Evolutionary conservation across 1,140 invertebrate species (phyloP), one percentile per base, ranked within the genome.

Genomic region (Orchesella cincta): DNA sequence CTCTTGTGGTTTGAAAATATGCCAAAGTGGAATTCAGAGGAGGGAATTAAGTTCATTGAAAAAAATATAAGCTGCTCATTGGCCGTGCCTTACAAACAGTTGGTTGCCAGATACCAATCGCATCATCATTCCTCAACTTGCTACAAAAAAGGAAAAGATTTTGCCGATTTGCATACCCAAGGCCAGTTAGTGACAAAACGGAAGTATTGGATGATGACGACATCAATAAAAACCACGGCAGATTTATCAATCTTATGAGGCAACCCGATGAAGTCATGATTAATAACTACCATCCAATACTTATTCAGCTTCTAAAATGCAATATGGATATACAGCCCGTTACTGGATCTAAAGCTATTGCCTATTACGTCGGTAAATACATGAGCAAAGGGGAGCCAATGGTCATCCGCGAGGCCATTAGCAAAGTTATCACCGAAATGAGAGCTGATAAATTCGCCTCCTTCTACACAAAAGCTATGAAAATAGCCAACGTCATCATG

Each of bases 341-440:
- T 20, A 76, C 75, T 5, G 26, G 28, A 12, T 31, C 75, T 85
- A 84, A 72, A 83, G 83, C 1, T 79, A 84, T 86, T 31, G 84
- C 84, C 8, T 84, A 82, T 73, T 86, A 86, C 80, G 81, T 86
- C 34, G 84, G 84, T 20, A 86, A 86, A 75, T 86, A 86, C 73
- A 78, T 83, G 16, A 82, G 83, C 16, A 86, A 86, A 83, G 33
- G 76, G 31, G 85, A 86, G 83, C 84, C 85, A 26, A 73, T 73
- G 20, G 79, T 73, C 52, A 18, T 84, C 18, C 76, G 79, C 81
- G 28, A 29, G 57, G 80, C 77, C 62, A 70, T 85, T 33, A 72
- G 78, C 26, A 73, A 83, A 77, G 83, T 80, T 23, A 83, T 85
- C 31, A 74, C 73, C 75, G 70, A 82, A 78, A 83, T 80, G 20